Evolutionary conservation across 2,797 vertebrate species (phyloP).

Genomic region (Anguilla marmorata): DNA sequence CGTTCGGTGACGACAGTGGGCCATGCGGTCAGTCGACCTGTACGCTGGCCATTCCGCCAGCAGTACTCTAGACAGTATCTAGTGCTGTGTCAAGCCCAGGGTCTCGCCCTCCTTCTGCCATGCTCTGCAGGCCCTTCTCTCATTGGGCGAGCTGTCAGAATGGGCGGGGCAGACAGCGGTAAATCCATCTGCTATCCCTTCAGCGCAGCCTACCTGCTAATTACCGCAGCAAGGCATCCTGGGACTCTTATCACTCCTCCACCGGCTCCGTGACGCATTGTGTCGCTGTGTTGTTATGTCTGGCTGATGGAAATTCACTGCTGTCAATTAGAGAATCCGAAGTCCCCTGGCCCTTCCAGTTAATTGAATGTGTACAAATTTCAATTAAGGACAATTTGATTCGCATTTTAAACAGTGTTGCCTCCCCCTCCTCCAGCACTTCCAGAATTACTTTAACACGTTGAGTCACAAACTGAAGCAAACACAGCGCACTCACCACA

Average conservation of each 20-base stretch:
- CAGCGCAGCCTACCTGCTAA: conserved; percentile 27
- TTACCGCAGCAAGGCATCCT: conserved; percentile 26
- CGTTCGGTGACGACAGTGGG: background rate
- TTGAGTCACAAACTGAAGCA: background rate
- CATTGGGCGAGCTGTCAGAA: background rate
- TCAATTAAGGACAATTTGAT: conserved; percentile 49
- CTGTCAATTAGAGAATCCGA: conserved; percentile 35
- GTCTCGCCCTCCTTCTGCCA: background rate
- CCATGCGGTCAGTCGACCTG: background rate
- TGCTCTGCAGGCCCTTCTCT: background rate
- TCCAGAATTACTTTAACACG: conserved; percentile 1
- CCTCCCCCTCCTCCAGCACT: background rate
- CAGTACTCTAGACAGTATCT: background rate
- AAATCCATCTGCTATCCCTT: conserved; percentile 21
- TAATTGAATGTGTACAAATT: conserved; percentile 50
- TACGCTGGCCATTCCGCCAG: background rate
- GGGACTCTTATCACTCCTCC: conserved; percentile 13
- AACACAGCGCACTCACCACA: background rate
- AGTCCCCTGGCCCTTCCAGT: conserved; percentile 28
- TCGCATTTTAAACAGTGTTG: conserved; percentile 16
- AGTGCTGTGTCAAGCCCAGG: background rate
- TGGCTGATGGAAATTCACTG: conserved; percentile 31
- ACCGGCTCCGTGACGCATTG: conserved; percentile 26
- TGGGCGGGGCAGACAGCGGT: background rate
- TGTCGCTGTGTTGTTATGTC: conserved; percentile 10